Percentiles rank a stretch among this genome's conserved stretches.
Conservation (phyloP, 2,888 invertebrate genomes). For the Ophion obscuratus region DNA sequence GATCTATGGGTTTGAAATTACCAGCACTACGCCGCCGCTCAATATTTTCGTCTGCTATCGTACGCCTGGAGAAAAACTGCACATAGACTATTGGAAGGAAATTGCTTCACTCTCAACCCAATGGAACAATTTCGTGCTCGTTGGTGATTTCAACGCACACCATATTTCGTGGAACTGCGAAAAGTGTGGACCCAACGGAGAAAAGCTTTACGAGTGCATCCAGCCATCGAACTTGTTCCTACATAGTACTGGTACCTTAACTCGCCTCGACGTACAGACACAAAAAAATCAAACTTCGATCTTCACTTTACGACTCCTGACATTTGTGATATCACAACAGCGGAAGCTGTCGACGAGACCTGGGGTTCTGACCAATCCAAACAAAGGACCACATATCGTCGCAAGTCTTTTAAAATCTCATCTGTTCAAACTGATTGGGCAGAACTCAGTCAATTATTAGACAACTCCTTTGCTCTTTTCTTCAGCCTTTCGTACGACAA, state of each 20-base stretch:
- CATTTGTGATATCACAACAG: slow-evolving; percentile 31
- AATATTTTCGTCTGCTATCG: slow-evolving; percentile 39
- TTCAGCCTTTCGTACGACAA: slow-evolving; percentile 17
- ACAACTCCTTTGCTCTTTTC: slow-evolving; percentile 10
- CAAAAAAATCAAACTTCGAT: slow-evolving; percentile 52
- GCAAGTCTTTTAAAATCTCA: slow-evolving; percentile 48
- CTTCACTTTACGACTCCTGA: slow-evolving; percentile 38
- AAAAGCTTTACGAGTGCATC: slow-evolving; percentile 32
- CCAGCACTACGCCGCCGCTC: slow-evolving; percentile 16
- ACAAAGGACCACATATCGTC: no score
- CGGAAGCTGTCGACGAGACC: slow-evolving; percentile 37
- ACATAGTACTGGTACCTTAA: slow-evolving; percentile 35
- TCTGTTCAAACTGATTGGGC: slow-evolving; percentile 56
- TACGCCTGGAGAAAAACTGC: slow-evolving; percentile 22
- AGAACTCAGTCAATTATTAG: slow-evolving; percentile 21
- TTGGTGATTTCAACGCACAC: slow-evolving; percentile 41
- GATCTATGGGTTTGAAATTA: slow-evolving; percentile 41
- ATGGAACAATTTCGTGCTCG: slow-evolving; percentile 29
- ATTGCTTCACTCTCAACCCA: background rate
- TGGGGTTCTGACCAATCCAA: slow-evolving; percentile 59
- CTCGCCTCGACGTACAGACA: slow-evolving; percentile 30
- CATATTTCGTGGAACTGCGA: slow-evolving; percentile 41
- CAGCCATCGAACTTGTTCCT: slow-evolving; percentile 25
- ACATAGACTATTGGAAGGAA: slow-evolving; percentile 34
- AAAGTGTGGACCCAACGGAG: slow-evolving; percentile 30